Base-by-base conservation (phyloP, 2,888 invertebrate species). In the Elysia crispata region DNA sequence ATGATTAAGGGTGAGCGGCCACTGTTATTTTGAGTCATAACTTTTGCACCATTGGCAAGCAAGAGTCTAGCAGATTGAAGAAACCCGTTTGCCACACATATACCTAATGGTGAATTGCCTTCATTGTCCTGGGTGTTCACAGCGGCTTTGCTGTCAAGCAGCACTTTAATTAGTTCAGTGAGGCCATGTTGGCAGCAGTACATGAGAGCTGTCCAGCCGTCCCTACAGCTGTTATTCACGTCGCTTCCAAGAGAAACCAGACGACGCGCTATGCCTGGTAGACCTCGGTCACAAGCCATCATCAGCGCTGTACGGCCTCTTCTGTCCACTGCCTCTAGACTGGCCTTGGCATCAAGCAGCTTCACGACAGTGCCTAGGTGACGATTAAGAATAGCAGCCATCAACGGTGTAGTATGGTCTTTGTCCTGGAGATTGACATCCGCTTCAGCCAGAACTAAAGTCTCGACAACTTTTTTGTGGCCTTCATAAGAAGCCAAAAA, bases 261-360 rank as follows among this genome's bases (percentile, higher is more conserved):
- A 1, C 82, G 69, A 11, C 80, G 57, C 13, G 87, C 81, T 64
- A 86, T 83, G 1, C 77, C 41, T 0, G 70, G 50, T 8, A 80
- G 83, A 54, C 83, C 81, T 69, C 85, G 83, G 54, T 85, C 84
- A 49, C 87, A 83, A 0, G 87, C 85, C 49, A 88, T 82, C 76
- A 88, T 87, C 41, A 87, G 67, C 0, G 87, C 79, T 0, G 85
- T 86, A 66, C 84, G 87, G 1, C 89, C 89, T 23, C 85, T 81
- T 15, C 84, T 81, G 78, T 89, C 87, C 30, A 85, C 83, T 13
- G 85, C 81, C 79, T 86, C 86, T 3, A 86, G 84, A 50, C 85
- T 84, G 0, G 87, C 86, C 8, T 86, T 84, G 6, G 86, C 86
- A 15, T 80, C 66, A 23, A 89, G 76, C 8, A 89, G 82, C 30